Conservation (phyloP, 1,140 invertebrate species). For the Lepidurus couesii region DNA sequence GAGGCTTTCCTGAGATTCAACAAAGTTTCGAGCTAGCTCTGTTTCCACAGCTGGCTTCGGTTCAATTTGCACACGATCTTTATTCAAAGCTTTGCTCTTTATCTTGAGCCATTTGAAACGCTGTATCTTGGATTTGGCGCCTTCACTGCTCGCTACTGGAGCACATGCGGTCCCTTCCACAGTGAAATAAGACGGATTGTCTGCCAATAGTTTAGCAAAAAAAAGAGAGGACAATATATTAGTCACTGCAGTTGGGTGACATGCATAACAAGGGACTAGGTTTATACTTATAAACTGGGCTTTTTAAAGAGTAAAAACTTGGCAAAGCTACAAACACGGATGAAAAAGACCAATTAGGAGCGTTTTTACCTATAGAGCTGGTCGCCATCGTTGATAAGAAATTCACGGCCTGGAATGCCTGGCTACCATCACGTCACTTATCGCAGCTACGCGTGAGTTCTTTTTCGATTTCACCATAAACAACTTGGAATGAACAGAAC, state of each 20-base stretch:
- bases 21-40: not conserved
- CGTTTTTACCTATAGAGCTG: slow-evolving; percentile 24
- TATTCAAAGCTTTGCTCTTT: slow-evolving; percentile 12
- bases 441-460: not conserved
- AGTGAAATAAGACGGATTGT: slow-evolving; percentile 29
- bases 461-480: not conserved
- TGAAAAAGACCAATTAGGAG: not conserved
- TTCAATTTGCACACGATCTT: slow-evolving; percentile 10
- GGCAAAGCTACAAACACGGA: not conserved
- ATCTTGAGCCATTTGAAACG: slow-evolving; percentile 30
- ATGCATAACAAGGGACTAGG: not conserved
- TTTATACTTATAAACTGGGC: not conserved
- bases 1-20: not conserved
- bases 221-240: not conserved
- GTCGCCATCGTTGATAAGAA: slow-evolving; percentile 1
- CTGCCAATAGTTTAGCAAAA: slow-evolving; percentile 13
- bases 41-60: not conserved
- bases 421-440: not conserved
- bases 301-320: not conserved
- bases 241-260: not conserved
- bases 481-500: not conserved
- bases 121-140: slow-evolving; percentile 12
- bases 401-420: not conserved
- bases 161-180: not conserved
- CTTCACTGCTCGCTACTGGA: not conserved